Evolutionary conservation across 2,888 invertebrate species (phyloP).

Genomic region (Alitta virens): DNA sequence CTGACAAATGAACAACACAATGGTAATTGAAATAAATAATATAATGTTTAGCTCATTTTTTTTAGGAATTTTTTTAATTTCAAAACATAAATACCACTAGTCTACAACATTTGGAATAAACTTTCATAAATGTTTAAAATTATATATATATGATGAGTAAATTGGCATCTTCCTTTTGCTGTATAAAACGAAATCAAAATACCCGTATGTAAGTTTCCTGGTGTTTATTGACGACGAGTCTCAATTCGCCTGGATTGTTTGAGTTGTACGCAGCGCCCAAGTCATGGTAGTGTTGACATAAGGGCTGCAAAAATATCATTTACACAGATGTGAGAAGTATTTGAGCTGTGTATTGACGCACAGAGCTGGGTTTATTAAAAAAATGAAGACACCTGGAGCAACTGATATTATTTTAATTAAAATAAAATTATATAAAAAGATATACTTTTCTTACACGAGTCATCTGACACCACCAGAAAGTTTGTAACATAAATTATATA

Average conservation of each 20-base stretch:
- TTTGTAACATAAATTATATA: too few species aligned
- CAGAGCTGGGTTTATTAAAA: too few species aligned
- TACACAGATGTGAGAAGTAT: too few species aligned
- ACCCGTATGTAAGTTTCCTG: conserved; percentile 74
- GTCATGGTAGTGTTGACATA: conserved; percentile 75
- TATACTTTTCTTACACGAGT: too few species aligned
- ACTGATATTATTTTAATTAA: background rate
- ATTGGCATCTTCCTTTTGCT: too few species aligned
- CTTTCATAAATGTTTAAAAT: background rate
- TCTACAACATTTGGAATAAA: too few species aligned
- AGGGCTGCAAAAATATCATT: conserved; percentile 36
- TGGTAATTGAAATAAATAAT: background rate
- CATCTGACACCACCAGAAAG: too few species aligned
- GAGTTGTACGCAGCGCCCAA: conserved; percentile 77
- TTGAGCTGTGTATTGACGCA: too few species aligned
- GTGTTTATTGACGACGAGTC: conserved; percentile 72
- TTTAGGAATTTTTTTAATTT: too few species aligned
- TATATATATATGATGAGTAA: background rate
- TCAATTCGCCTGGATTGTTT: conserved; percentile 72
- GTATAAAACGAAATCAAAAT: conserved; percentile 10
- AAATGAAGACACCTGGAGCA: too few species aligned
- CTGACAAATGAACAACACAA: conserved; percentile 37
- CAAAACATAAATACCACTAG: too few species aligned
- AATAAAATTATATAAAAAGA: too few species aligned
- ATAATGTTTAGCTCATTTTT: background rate